Evolutionary conservation across 2,797 vertebrate genomes (phyloP).

Genomic region (Anguilla megastoma): DNA sequence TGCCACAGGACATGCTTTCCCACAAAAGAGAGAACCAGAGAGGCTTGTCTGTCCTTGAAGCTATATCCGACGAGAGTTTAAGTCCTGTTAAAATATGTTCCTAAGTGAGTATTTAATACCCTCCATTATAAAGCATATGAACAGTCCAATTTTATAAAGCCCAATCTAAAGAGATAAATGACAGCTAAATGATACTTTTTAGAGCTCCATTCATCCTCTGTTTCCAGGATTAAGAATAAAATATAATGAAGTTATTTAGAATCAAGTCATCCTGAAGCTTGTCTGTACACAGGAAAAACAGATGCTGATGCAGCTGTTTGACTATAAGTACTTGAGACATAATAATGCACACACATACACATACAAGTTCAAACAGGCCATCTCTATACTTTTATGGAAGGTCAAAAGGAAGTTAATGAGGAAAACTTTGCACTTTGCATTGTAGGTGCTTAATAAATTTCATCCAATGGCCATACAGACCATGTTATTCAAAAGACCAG

Average conservation of each 20-base stretch:
- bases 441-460: neutral
- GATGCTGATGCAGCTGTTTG: neutral
- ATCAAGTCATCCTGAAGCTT: neutral
- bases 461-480: neutral
- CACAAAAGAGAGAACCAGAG: conserved; percentile 36
- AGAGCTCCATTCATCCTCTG: neutral
- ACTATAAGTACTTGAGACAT: neutral
- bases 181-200: neutral
- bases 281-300: neutral
- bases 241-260: neutral
- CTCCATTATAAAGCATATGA: neutral
- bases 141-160: neutral
- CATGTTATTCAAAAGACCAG: neutral
- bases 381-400: neutral
- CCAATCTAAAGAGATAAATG: neutral
- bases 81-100: neutral
- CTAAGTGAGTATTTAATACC: neutral
- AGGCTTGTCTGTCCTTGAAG: conserved; percentile 34
- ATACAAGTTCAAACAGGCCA: neutral
- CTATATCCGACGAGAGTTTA: neutral
- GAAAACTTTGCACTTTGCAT: neutral
- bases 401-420: neutral
- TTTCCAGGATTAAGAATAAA: conserved; percentile 1
- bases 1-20: conserved; percentile 45
- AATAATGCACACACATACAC: neutral